These are phyloP conservation scores for Diplodus puntazzo DNA, from an alignment of 2,797 vertebrate species.

Conservation along the genomic window DNA sequence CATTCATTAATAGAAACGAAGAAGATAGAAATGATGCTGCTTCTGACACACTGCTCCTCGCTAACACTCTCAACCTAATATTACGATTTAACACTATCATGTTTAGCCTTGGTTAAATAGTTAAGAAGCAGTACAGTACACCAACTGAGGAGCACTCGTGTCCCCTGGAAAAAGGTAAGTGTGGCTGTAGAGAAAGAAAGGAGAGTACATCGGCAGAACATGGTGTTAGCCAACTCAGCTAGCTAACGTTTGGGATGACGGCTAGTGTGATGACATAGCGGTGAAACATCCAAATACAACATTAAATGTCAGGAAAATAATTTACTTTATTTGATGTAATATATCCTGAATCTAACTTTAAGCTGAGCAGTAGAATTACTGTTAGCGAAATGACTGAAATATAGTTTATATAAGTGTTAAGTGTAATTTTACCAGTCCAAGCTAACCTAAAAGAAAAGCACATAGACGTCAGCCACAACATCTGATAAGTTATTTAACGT, in stretches of 20 bases:
- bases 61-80: neutral
- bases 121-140: neutral
- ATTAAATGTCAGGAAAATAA: neutral
- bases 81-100: neutral
- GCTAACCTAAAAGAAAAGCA: neutral
- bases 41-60: neutral
- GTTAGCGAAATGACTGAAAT: neutral
- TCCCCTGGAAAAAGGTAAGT: slow-evolving; percentile 35
- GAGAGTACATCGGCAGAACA: neutral
- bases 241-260: slow-evolving; percentile 28
- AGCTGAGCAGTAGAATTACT: neutral
- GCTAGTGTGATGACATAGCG: neutral
- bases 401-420: neutral
- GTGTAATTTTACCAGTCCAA: neutral
- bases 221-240: slow-evolving; percentile 29
- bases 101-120: slow-evolving; percentile 19
- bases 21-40: slow-evolving; percentile 47
- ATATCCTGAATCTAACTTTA: neutral
- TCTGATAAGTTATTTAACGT: neutral
- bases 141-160: neutral
- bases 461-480: neutral
- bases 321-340: neutral
- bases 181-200: fast-evolving
- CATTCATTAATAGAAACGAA: slow-evolving; percentile 14
- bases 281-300: neutral